Evolutionary conservation across 1,140 invertebrate genomes (phyloP), one percentile per base, ranked within the genome.

Genomic region (Pissodes strobi): DNA sequence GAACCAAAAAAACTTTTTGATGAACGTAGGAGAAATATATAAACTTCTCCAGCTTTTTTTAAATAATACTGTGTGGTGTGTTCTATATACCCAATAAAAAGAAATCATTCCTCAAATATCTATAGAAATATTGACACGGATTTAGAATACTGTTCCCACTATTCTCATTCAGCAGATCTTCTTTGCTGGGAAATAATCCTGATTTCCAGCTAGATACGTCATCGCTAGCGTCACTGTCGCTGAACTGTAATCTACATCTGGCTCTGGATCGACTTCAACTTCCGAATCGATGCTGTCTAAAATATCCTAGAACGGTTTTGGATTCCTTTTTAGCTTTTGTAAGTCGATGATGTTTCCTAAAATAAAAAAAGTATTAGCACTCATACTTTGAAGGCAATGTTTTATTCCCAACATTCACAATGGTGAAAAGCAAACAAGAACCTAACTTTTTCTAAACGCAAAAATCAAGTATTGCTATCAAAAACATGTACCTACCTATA

Each of bases 1-100:
- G 21, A 25, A 23, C 57, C 57, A 43, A 43, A 43, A 27, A 49
- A 49, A 10, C n/a, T 21, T 49, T 18, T 49, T 49, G 46, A 49
- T 49, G 19, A 19, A 6, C 6, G 4, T 21, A 22, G 46, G 12
- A 5, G 46, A 8, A 5, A 9, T 8, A 49, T 49, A 5, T 6
- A 22, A 43, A 43, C 5, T n/a, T n/a, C n/a, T n/a, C n/a, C n/a
- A n/a, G n/a, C n/a, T n/a, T n/a, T n/a, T n/a, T n/a, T n/a, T n/a
- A n/a, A n/a, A n/a, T n/a, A n/a, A n/a, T n/a, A n/a, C n/a, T n/a
- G n/a, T n/a, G n/a, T n/a, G n/a, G n/a, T n/a, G n/a, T n/a, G n/a
- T n/a, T n/a, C n/a, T n/a, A n/a, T n/a, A n/a, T n/a, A n/a, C n/a
- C n/a, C n/a, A n/a, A n/a, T n/a, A n/a, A n/a, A 43, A 43, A 43